These are phyloP conservation scores for Polietes domitor DNA, from an alignment of 2,888 invertebrate genomes.

Conservation along the genomic window DNA sequence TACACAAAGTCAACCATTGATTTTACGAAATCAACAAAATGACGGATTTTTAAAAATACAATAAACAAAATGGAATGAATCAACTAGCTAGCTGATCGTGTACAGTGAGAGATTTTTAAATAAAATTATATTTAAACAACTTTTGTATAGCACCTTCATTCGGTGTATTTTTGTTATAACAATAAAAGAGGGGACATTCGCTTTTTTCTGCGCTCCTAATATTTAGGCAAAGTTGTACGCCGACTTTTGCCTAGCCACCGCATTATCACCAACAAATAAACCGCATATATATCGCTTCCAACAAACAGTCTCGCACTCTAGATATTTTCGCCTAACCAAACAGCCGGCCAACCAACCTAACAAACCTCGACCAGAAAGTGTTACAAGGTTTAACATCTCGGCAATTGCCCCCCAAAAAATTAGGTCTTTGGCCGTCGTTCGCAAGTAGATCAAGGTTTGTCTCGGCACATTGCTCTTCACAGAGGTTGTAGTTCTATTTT, in stretches of 20 bases:
- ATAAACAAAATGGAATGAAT: neutral
- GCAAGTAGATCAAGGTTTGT: conserved; percentile 17
- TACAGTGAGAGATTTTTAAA: neutral
- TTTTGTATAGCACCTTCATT: too few species aligned
- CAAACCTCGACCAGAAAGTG: neutral
- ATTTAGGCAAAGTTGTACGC: conserved; percentile 75
- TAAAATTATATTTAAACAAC: neutral
- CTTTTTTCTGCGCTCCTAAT: conserved; percentile 72
- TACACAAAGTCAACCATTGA: conserved; percentile 47
- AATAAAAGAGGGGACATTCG: neutral
- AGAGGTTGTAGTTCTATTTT: conserved; percentile 42
- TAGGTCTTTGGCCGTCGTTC: neutral
- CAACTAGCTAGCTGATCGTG: neutral
- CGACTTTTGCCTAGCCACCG: conserved; percentile 74
- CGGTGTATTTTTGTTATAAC: neutral
- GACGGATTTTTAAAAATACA: neutral
- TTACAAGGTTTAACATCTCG: conserved; percentile 29
- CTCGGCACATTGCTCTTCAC: neutral
- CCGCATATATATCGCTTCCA: neutral
- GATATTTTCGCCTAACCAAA: neutral
- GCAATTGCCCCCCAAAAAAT: conserved; percentile 32
- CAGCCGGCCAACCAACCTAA: too few species aligned
- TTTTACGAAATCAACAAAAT: conserved; percentile 45
- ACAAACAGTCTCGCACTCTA: neutral
- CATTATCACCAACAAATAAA: conserved; percentile 9